Conservation (phyloP, 2,888 invertebrate genomes). For the Apamea monoglypha region DNA sequence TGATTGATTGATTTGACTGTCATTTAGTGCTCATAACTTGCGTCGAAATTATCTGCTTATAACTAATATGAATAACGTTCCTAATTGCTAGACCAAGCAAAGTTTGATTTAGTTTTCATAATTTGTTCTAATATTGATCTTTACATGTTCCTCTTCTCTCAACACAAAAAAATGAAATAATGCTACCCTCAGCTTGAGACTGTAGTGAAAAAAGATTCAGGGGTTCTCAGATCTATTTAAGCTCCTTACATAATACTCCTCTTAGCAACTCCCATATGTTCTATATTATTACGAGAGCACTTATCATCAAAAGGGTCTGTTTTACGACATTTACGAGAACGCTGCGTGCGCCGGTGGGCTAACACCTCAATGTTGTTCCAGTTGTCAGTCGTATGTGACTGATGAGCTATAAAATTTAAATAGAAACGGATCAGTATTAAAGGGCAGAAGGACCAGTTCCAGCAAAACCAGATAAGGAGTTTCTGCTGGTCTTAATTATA, state of each 20-base stretch:
- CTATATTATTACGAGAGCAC: slow-evolving; percentile 53
- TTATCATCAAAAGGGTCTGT: slow-evolving; percentile 64
- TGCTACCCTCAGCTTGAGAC: background rate
- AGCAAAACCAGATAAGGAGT: background rate
- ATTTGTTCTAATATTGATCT: background rate
- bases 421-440: slow-evolving; percentile 27
- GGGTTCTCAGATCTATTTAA: slow-evolving; percentile 28
- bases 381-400: slow-evolving; percentile 64
- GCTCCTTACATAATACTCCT: slow-evolving; percentile 8
- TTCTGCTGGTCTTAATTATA: background rate
- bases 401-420: slow-evolving; percentile 62
- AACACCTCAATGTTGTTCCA: slow-evolving; percentile 68
- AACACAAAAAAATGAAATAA: background rate
- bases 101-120: background rate
- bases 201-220: background rate
- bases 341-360: slow-evolving; percentile 57
- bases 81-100: no score
- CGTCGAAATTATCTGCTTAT: background rate
- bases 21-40: background rate
- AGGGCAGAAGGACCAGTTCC: slow-evolving; percentile 30
- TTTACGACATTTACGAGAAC: slow-evolving; percentile 59
- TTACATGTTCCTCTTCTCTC: background rate
- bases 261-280: slow-evolving; percentile 54
- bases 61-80: background rate
- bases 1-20: background rate